phyloP scores from a whole-genome alignment of 2,888 invertebrate genomes.

The Dicyrtomina minuta region DNA sequence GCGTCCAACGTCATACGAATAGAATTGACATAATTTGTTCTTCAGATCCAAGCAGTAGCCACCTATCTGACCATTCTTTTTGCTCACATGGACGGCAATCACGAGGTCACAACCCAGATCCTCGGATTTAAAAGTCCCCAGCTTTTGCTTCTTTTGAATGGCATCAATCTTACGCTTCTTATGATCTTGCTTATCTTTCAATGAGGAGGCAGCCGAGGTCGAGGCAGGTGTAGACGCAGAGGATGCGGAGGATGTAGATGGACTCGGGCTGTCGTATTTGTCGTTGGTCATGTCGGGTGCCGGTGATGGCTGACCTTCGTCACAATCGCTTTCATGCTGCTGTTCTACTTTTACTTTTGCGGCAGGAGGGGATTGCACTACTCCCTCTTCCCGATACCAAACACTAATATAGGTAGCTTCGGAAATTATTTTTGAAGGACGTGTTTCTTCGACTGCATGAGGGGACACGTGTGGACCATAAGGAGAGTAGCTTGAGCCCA shows the following conservation, averaged over 20 bases:
- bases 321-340: not conserved
- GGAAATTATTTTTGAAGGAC: too few species aligned
- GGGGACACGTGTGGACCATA: not conserved
- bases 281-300: too few species aligned
- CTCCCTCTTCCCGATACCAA: not conserved
- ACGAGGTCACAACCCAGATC: constrained; percentile 10
- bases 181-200: not conserved
- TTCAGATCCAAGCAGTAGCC: constrained; percentile 17
- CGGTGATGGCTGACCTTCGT: not conserved
- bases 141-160: not conserved
- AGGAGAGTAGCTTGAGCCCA: not conserved
- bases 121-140: not conserved
- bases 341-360: too few species aligned
- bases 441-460: not conserved
- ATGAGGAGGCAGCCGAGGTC: too few species aligned
- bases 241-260: too few species aligned
- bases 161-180: not conserved
- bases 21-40: constrained; percentile 17
- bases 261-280: too few species aligned
- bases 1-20: not conserved
- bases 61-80: not conserved
- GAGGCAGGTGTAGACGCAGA: too few species aligned
- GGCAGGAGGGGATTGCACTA: too few species aligned
- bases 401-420: not conserved
- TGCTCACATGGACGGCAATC: not conserved